Conservation (phyloP, 2,797 vertebrate species). For the Coracias cyanogaster region DNA sequence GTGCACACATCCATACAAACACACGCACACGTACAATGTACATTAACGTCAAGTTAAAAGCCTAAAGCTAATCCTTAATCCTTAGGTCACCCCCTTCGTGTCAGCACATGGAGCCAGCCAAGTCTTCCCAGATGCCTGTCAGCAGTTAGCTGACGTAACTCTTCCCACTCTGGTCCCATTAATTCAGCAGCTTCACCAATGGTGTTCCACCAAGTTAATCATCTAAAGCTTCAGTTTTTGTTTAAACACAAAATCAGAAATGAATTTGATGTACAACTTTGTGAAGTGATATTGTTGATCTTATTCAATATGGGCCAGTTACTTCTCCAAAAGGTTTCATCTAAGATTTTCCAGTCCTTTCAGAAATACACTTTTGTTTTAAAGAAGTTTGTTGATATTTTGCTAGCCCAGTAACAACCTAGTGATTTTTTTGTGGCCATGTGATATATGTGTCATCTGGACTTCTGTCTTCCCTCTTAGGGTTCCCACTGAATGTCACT, state of each 20-base stretch:
- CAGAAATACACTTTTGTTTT: neutral
- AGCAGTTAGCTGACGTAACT: neutral
- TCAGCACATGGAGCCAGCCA: conserved; percentile 12
- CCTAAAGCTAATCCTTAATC: conserved; percentile 25
- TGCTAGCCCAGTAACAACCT: neutral
- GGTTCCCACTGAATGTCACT: neutral
- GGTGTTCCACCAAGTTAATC: neutral
- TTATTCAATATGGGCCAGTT: neutral
- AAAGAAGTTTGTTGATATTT: neutral
- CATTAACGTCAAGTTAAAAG: conserved; percentile 30
- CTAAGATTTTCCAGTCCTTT: neutral
- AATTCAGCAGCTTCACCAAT: neutral
- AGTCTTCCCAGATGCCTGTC: neutral
- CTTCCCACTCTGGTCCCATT: conserved; percentile 5
- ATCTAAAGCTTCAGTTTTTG: neutral
- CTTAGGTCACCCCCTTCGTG: conserved; percentile 43
- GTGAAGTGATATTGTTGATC: neutral
- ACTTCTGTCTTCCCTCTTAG: neutral
- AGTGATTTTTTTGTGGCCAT: neutral
- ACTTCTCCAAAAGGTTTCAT: neutral
- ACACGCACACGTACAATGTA: neutral
- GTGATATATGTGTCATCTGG: neutral
- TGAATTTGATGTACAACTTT: neutral
- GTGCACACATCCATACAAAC: neutral
- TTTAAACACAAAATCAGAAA: neutral